Base-by-base conservation (phyloP, 2,888 invertebrate species). In the Drosophila nr. fundita region DNA sequence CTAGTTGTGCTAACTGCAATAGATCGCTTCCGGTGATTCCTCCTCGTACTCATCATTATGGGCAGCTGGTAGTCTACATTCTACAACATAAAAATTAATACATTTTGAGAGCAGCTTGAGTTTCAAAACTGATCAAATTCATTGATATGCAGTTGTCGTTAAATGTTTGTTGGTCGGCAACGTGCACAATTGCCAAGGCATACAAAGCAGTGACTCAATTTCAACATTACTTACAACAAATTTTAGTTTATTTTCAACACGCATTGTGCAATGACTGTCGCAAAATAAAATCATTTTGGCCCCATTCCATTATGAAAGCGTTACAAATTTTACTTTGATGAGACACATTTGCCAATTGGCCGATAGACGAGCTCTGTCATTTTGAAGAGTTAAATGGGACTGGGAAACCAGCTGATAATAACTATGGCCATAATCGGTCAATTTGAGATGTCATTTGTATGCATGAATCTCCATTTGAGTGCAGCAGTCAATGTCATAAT, bases 81-180 rank as follows among this genome's bases (percentile, higher is more conserved):
- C 45, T 15, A 45, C 24, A 24, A 13, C 4, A 45, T 45, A 45
- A 45, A 45, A 10, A 7, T 36, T 30, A 24, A 5, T 34, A 15
- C 11, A 21, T 34, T 21, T 52, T 68, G 42, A 13, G 59, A 68
- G 59, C 52, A 45, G n/a, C 60, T 24, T 45, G 8, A 24, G 7
- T 45, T 24, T 45, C 24, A 24, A 45, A 24, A 45, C 24, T 8
- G 45, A 45, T 24, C 45, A 24, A 15, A 45, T 85, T 87, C 88
- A 88, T 88, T 84, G 76, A 85, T 80, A 87, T 87, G 86, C 84
- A 73, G 55, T 64, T 67, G 70, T 65, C 55, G 60, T 61, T 63
- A 76, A 80, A 78, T 74, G 86, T 79, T 83, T 24, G 73, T 77
- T 88, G 86, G 81, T 88, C 88, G 83, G 80, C 73, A 82, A 75